Conservation (phyloP, 1,140 invertebrate species). For the Hypsibius dujardini region DNA sequence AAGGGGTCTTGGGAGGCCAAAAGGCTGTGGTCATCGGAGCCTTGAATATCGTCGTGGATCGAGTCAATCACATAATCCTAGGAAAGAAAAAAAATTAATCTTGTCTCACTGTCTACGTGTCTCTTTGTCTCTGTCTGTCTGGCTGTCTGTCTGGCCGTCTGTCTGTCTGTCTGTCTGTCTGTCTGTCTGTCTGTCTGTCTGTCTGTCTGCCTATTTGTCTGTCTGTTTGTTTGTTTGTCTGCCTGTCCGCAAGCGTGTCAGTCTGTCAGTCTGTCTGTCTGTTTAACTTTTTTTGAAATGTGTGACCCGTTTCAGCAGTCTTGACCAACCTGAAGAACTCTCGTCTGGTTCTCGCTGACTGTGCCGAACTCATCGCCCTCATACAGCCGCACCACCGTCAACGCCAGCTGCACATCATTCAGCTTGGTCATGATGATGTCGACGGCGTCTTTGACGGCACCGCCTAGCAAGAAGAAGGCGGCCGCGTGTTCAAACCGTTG, state of each 20-base stretch:
- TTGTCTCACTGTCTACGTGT: no score
- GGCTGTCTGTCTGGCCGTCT: no score
- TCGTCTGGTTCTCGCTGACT: conserved; percentile 28
- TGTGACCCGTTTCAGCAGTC: no score
- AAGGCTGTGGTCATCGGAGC: not conserved
- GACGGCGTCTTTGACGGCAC: conserved; percentile 77
- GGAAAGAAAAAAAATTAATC: no score
- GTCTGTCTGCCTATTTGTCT: no score
- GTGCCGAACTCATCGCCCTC: conserved; percentile 54
- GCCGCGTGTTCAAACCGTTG: conserved; percentile 65
- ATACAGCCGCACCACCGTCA: conserved; percentile 77
- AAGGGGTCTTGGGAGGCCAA: conserved; percentile 58
- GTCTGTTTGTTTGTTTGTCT: no score
- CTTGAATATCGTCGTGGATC: not conserved
- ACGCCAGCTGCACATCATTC: conserved; percentile 84
- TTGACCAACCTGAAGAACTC: not conserved
- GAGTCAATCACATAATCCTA: not conserved
- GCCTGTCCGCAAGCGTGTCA: no score
- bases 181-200: no score
- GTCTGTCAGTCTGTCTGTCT: no score
- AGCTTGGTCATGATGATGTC: conserved; percentile 74
- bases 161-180: no score
- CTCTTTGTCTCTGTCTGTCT: no score
- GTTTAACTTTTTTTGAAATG: no score
- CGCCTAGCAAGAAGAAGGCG: conserved; percentile 75